Percentiles rank a stretch among this genome's conserved stretches.
Evolutionary conservation across 2,113 vertebrate genomes (phyloP).

Genomic region (Tor tambroides): DNA sequence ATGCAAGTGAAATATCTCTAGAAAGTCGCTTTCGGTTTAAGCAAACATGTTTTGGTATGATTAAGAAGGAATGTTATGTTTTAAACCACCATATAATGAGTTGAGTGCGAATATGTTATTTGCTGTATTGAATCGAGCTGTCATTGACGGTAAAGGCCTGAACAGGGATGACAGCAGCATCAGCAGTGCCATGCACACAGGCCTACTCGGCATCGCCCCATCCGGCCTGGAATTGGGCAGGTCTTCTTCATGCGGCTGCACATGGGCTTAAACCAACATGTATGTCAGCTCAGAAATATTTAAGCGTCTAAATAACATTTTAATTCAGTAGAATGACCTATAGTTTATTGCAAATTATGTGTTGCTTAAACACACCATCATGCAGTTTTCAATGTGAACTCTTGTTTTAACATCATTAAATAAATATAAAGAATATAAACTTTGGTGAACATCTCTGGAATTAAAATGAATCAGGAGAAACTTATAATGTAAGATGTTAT

Average conservation of each 20-base stretch:
- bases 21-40: neutral
- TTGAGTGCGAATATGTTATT: neutral
- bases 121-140: neutral
- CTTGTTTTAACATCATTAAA: neutral
- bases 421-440: too few relatives aligned
- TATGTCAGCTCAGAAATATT: neutral
- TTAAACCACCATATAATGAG: neutral
- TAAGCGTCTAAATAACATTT: neutral
- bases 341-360: neutral
- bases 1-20: neutral
- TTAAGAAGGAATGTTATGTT: neutral
- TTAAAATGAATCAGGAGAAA: neutral
- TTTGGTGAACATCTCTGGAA: neutral
- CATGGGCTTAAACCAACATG: neutral
- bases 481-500: neutral
- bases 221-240: conserved; percentile 31
- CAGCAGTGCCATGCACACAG: conserved; percentile 26
- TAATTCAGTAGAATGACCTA: neutral
- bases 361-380: neutral
- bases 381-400: neutral
- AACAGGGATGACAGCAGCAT: neutral
- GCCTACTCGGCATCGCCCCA: conserved; percentile 52
- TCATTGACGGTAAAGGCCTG: conserved; percentile 24
- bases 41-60: neutral
- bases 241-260: conserved; percentile 14